Conservation (phyloP, 2,797 vertebrate genomes). For the Pseudochromis fuscus region DNA sequence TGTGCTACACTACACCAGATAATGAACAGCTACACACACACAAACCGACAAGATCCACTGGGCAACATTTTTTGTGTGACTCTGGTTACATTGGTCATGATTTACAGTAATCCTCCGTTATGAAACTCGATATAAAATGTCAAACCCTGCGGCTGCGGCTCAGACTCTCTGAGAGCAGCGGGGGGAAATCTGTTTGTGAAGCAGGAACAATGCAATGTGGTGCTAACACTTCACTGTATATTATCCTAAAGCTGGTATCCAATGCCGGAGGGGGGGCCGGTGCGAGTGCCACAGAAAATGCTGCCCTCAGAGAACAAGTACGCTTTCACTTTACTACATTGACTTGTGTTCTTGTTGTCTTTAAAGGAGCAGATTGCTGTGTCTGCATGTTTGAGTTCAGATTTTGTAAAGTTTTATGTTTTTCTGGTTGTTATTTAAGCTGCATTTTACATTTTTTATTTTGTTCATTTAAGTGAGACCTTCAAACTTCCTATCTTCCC, state of each 20-base stretch:
- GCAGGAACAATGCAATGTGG: constrained; percentile 64
- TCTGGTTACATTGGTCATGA: constrained; percentile 79
- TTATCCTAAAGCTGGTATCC: constrained; percentile 86
- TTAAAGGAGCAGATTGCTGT: constrained; percentile 5
- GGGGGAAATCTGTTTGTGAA: constrained; percentile 25
- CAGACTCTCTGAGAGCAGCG: constrained; percentile 16
- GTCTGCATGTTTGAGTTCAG: neutral
- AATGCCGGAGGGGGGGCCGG: constrained; percentile 83
- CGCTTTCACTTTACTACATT: constrained; percentile 71
- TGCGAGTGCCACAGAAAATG: constrained; percentile 85
- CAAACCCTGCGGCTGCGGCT: constrained; percentile 52
- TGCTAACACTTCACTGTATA: constrained; percentile 77
- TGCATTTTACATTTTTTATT: too few relatives aligned
- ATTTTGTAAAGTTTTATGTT: too few relatives aligned
- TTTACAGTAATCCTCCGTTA: constrained; percentile 74
- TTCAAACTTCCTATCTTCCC: too few relatives aligned
- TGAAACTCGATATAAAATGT: constrained; percentile 65
- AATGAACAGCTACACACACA: constrained; percentile 48
- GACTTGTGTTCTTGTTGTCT: constrained; percentile 25
- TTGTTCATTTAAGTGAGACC: too few relatives aligned
- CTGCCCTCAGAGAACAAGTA: constrained; percentile 87
- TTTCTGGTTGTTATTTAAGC: too few relatives aligned
- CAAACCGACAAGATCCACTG: constrained; percentile 64
- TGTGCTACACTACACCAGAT: constrained; percentile 65
- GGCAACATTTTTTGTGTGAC: constrained; percentile 83